These are phyloP conservation scores for Acridotheres tristis DNA, from an alignment of 2,797 vertebrate genomes.

Conservation along the genomic window DNA sequence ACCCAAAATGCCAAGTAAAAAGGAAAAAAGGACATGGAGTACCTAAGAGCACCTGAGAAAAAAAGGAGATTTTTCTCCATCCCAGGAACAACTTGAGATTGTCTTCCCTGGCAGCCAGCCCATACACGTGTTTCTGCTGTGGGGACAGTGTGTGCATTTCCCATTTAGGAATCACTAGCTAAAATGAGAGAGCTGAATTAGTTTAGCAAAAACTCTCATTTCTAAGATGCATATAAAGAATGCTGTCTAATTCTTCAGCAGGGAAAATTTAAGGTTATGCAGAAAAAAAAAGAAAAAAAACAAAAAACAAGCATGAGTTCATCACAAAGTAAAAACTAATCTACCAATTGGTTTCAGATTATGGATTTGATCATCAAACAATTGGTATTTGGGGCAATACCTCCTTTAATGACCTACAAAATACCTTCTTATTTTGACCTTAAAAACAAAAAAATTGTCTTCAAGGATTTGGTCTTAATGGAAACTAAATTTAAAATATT, in stretches of 20 bases:
- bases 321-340: background rate
- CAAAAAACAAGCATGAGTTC: rapidly evolving
- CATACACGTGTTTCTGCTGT: background rate
- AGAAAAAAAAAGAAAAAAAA: background rate
- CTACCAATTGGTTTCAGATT: background rate
- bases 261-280: background rate
- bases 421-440: background rate
- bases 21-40: background rate
- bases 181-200: background rate
- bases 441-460: background rate
- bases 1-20: background rate
- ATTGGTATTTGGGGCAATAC: background rate
- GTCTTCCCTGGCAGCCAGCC: rapidly evolving
- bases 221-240: background rate
- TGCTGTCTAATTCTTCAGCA: background rate
- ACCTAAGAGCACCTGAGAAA: background rate
- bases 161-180: background rate
- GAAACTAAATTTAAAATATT: background rate
- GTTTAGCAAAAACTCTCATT: background rate
- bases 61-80: background rate
- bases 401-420: background rate
- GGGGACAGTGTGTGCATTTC: background rate
- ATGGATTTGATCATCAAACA: background rate
- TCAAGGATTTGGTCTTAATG: background rate
- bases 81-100: background rate